These are phyloP conservation scores for Varanus komodoensis DNA, from an alignment of 2,113 vertebrate species.

Conservation along the genomic window DNA sequence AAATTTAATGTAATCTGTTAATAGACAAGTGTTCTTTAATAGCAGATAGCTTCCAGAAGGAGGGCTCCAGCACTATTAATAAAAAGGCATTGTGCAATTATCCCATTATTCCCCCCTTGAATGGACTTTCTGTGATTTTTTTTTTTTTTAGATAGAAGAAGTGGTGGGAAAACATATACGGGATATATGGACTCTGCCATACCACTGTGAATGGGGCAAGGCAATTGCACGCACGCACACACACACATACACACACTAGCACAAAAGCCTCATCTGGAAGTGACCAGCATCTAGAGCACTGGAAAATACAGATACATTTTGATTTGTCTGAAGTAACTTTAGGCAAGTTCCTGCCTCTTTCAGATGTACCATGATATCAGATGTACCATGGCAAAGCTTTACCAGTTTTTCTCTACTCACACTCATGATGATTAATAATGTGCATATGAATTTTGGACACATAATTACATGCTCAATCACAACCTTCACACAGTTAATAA, in stretches of 20 bases:
- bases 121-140: background rate
- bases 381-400: slow-evolving; percentile 28
- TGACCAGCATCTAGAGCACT: slow-evolving; percentile 22
- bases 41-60: background rate
- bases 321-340: slow-evolving; percentile 27
- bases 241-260: too few species aligned
- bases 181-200: background rate
- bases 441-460: slow-evolving; percentile 49
- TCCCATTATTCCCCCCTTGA: background rate
- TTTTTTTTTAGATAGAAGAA: background rate
- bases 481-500: slow-evolving; percentile 50
- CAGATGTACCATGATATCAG: slow-evolving; percentile 24
- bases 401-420: slow-evolving; percentile 34
- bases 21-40: fast-evolving
- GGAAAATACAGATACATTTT: slow-evolving; percentile 43
- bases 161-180: background rate
- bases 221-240: background rate
- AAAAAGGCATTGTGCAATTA: background rate
- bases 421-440: slow-evolving; percentile 32
- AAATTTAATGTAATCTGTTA: background rate
- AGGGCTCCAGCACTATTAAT: background rate
- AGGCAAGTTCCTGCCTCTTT: slow-evolving; percentile 32
- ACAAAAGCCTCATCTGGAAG: background rate
- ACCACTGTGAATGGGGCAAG: background rate
- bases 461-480: slow-evolving; percentile 55